Percentiles rank a stretch among this genome's conserved stretches.
Conservation (phyloP, 2,888 invertebrate species). For the Melanchra persicariae region DNA sequence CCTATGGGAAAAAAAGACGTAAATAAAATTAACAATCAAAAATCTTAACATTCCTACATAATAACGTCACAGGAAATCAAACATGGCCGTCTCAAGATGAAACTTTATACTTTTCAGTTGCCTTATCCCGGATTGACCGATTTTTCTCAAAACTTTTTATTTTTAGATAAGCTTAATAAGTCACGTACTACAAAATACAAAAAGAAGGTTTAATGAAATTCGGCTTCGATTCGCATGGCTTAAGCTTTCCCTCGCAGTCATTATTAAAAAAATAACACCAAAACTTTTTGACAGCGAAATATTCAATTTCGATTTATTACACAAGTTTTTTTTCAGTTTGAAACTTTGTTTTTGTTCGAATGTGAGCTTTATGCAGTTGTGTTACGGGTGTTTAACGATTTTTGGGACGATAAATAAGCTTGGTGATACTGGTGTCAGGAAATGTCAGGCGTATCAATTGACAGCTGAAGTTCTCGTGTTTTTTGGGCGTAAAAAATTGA, state of each 20-base stretch:
- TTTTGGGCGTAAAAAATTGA: constrained; percentile 58
- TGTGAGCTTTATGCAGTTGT: constrained; percentile 33
- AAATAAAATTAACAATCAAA: background rate
- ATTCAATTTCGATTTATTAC: constrained; percentile 65
- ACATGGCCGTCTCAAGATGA: background rate
- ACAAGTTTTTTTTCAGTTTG: constrained; percentile 33
- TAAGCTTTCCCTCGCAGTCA: constrained; percentile 44
- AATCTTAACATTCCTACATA: background rate
- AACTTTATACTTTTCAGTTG: background rate
- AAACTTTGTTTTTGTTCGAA: constrained; percentile 18
- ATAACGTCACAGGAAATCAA: constrained; percentile 2
- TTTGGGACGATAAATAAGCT: constrained; percentile 21
- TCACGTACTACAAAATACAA: constrained; percentile 46
- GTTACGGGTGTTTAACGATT: constrained; percentile 21
- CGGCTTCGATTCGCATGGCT: constrained; percentile 37
- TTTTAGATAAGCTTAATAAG: constrained; percentile 34
- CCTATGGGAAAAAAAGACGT: background rate
- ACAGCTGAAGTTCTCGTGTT: constrained; percentile 64
- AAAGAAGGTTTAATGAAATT: constrained; percentile 45
- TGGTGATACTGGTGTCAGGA: constrained; percentile 64
- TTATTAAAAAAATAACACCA: constrained; percentile 63
- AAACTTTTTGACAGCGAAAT: constrained; percentile 65
- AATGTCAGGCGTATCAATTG: constrained; percentile 69
- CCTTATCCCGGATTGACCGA: background rate
- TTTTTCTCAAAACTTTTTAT: constrained; percentile 13